Base-by-base conservation (phyloP, 1,140 invertebrate species). In the Prorops nasuta region DNA sequence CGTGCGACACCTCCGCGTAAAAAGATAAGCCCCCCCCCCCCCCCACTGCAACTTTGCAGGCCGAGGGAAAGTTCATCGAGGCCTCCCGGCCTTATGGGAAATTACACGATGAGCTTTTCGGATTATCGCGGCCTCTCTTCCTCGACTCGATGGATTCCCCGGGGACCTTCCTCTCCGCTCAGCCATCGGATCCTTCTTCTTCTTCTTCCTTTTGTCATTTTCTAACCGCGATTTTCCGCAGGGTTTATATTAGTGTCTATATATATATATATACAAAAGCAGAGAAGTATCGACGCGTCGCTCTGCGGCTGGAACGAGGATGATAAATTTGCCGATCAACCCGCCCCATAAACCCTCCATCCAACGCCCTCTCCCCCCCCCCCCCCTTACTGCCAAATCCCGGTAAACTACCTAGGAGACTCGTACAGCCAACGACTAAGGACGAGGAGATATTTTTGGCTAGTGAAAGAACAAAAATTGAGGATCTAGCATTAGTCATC, bases 81-180 rank as follows among this genome's bases (percentile, higher is more conserved):
- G 17, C 18, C n/a, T 22, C 22, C 12, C 9, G 45, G 66, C 64
- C 66, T 69, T 69, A 59, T 66, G 66, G 64, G 66, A 69, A 69
- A 69, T 69, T 69, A 69, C 58, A 59, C 53, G 61, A 67, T 58
- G 63, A 67, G 60, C 61, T 64, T 49, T 60, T 42, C 35, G 54
- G 56, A 61, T 62, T 65, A 60, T 55, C 21, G 36, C 51, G 53
- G 56, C 56, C 28, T 44, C 38, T 22, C 41, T 42, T 44, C 42
- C 44, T 16, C 21, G 9, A n/a, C n/a, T n/a, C n/a, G n/a, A n/a
- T n/a, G n/a, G n/a, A n/a, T n/a, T n/a, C n/a, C n/a, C n/a, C n/a
- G n/a, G n/a, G n/a, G n/a, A n/a, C n/a, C n/a, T n/a, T n/a, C n/a
- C n/a, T n/a, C n/a, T n/a, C n/a, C n/a, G n/a, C n/a, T n/a, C n/a